phyloP scores from a whole-genome alignment of 2,113 vertebrate genomes.

The Lethenteron camtschaticum region DNA sequence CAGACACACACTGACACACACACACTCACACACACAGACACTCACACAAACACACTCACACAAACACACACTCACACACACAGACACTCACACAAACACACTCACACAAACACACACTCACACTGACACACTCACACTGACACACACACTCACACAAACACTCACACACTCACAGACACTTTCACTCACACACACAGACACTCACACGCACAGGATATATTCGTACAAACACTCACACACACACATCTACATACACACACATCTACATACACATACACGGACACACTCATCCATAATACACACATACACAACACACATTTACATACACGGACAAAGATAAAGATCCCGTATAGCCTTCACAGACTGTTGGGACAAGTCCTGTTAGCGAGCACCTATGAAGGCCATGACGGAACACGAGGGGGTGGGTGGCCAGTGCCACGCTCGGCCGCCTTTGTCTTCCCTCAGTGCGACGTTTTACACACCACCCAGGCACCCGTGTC shows the following conservation, averaged over 20 bases:
- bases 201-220: neutral
- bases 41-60: neutral
- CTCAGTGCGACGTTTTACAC: too few relatives aligned
- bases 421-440: too few relatives aligned
- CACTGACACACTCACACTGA: neutral
- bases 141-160: neutral
- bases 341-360: too few relatives aligned
- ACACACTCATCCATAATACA: neutral
- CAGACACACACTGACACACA: neutral
- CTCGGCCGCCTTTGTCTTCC: too few relatives aligned
- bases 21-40: neutral
- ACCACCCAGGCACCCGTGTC: too few relatives aligned
- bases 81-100: neutral
- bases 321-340: neutral
- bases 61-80: neutral
- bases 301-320: neutral
- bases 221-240: neutral
- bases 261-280: neutral
- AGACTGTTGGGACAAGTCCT: too few relatives aligned
- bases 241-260: neutral
- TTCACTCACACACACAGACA: neutral
- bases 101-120: neutral
- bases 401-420: too few relatives aligned
- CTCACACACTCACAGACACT: slow-evolving; percentile 1
- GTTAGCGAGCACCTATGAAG: too few relatives aligned